Evolutionary conservation across 2,888 invertebrate species (phyloP).

Genomic region (Eupsilia transversa): DNA sequence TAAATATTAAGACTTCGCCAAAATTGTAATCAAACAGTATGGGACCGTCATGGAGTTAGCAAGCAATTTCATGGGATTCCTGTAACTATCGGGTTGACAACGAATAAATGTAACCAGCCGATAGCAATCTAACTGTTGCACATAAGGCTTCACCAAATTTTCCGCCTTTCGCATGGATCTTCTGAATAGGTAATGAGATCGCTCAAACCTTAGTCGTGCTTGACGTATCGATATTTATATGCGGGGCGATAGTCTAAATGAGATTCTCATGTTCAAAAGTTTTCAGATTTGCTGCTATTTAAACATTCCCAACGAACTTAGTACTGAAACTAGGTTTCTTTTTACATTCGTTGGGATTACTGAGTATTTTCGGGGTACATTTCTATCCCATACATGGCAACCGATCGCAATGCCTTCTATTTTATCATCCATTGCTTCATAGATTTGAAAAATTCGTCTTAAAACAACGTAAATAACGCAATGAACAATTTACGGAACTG

Average conservation of each 20-base stretch:
- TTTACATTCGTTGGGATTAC: not conserved
- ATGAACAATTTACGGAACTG: not conserved
- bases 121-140: not conserved
- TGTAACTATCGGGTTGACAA: not conserved
- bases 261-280: not conserved
- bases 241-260: not conserved
- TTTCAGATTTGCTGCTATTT: not conserved
- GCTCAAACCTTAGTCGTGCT: not conserved
- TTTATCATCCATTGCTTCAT: not conserved
- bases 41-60: too few species aligned
- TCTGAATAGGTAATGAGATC: not conserved
- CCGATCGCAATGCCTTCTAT: not conserved
- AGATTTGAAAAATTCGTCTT: not conserved
- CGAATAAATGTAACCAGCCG: not conserved
- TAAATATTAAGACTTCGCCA: too few species aligned
- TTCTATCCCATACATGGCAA: not conserved
- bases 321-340: not conserved
- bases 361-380: not conserved
- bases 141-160: conserved; percentile 1
- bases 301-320: not conserved
- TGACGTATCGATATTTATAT: not conserved
- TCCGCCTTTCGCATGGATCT: not conserved
- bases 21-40: too few species aligned
- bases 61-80: too few species aligned
- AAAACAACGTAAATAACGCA: too few species aligned